Conservation (phyloP, 2,888 invertebrate genomes). For the Lasioglossum morio region DNA sequence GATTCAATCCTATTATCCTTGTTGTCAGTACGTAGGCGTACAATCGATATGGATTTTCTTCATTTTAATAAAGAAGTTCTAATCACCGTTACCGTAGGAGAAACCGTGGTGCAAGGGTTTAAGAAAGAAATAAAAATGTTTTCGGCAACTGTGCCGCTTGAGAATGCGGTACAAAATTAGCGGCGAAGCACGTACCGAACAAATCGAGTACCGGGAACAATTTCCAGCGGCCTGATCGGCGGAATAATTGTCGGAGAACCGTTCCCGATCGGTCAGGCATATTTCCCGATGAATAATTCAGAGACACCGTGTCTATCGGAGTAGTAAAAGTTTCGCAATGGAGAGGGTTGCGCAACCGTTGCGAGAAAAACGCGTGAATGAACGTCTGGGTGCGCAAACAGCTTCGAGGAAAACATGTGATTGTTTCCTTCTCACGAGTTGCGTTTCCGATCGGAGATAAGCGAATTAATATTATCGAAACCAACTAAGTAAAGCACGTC, state of each 20-base stretch:
- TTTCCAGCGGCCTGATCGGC: background rate
- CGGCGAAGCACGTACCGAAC: background rate
- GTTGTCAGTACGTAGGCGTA: too few species aligned
- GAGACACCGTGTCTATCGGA: slow-evolving; percentile 11
- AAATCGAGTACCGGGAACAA: background rate
- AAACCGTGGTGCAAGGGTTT: too few species aligned
- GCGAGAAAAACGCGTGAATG: slow-evolving; percentile 29
- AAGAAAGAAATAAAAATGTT: background rate
- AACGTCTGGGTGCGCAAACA: slow-evolving; percentile 1
- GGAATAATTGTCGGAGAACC: background rate
- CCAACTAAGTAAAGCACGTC: background rate
- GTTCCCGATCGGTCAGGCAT: slow-evolving; percentile 25
- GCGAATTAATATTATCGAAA: background rate
- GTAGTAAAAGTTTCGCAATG: slow-evolving; percentile 42
- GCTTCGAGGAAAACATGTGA: background rate
- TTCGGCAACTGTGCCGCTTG: background rate
- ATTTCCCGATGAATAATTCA: slow-evolving; percentile 56
- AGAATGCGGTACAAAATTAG: background rate
- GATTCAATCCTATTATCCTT: too few species aligned
- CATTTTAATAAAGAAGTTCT: too few species aligned
- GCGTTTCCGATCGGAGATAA: background rate
- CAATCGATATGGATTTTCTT: too few species aligned
- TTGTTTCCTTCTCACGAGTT: background rate
- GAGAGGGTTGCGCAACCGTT: slow-evolving; percentile 35
- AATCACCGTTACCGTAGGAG: too few species aligned